Base-by-base conservation (phyloP, 64 coral and sea anemone species). In the Actinia equina region DNA sequence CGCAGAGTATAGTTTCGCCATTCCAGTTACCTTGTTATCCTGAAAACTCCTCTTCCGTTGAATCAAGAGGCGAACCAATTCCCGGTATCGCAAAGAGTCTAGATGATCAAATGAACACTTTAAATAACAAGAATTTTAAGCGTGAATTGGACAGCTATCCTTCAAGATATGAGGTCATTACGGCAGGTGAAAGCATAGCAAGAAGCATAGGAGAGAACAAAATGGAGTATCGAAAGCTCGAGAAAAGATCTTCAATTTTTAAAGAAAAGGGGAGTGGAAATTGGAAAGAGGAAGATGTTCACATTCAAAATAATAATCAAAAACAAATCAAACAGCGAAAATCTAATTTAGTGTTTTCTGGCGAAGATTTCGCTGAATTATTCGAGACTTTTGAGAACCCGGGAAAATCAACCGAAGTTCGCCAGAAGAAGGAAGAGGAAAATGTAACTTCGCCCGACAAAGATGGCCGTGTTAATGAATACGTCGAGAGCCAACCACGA, bases 1-100 rank as follows among this genome's bases (percentile, higher is more conserved):
- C 94, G 16, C 94, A 96, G 54, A 96, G 94, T 26, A 80, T 96
- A 10, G 94, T 96, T 9, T 96, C 94, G 3, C 94, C 94, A 16
- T 96, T 96, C 63, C 41, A 93, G 23, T 80, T 96, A 4, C 94
- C 94, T 16, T 96, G 94, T 23, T 96, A 96, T 19, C 84, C 54
- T 14, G 85, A 92, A 43, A 71, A 79, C 3, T 45, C 62, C 7
- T 44, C 11, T 5, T 0, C n/a, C n/a, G n/a, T 16, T 62, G 22
- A 16, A 8, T 55, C 65, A 52, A 26, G 44, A 49, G 44, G 44
- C 7, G 22, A 17, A 7, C 16, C 78, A 15, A 44, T 52, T 22
- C 49, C 43, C 20, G 78, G 44, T 3, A 81, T 49, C 5, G 78
- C 78, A 18, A 81, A 81, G 3, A 44, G 78, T 6, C 15, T 52